Evolutionary conservation across 1,140 invertebrate species (phyloP).

Genomic region (Drosophila kohkoa): DNA sequence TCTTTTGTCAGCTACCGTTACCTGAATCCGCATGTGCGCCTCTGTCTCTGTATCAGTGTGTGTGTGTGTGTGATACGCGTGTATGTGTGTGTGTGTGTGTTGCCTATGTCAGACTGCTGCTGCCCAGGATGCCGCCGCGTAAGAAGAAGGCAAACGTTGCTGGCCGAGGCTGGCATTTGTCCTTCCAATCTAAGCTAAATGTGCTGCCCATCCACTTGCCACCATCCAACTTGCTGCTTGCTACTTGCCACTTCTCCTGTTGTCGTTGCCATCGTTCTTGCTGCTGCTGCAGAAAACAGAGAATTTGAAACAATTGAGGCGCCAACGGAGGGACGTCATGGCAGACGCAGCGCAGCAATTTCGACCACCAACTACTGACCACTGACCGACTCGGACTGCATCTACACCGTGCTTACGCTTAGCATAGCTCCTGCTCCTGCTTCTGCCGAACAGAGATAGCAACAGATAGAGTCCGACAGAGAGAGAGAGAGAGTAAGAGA

Average conservation of each 20-base stretch:
- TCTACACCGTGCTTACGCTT: conserved; percentile 57
- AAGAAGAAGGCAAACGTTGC: conserved; percentile 77
- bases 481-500: conserved; percentile 21
- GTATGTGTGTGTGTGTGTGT: conserved; percentile 20
- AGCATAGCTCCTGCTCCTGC: conserved; percentile 41
- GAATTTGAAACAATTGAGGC: conserved; percentile 81
- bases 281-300: conserved; percentile 53
- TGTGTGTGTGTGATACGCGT: conserved; percentile 9
- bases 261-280: conserved; percentile 48
- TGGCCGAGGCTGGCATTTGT: conserved; percentile 75
- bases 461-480: conserved; percentile 38
- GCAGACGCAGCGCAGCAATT: conserved; percentile 81
- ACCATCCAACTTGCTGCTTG: no score
- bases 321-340: conserved; percentile 54
- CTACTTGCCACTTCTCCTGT: conserved; percentile 34
- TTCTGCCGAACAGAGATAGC: not conserved
- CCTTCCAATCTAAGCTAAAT: conserved; percentile 83
- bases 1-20: conserved; percentile 75
- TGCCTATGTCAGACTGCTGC: conserved; percentile 43
- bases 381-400: conserved; percentile 71
- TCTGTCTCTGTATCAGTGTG: conserved; percentile 21
- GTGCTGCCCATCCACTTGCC: conserved; percentile 28
- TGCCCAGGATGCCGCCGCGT: conserved; percentile 73
- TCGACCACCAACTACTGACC: conserved; percentile 81
- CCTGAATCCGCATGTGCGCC: conserved; percentile 46